phyloP scores from a whole-genome alignment of 2,113 vertebrate genomes.

The Centropristis striata region DNA sequence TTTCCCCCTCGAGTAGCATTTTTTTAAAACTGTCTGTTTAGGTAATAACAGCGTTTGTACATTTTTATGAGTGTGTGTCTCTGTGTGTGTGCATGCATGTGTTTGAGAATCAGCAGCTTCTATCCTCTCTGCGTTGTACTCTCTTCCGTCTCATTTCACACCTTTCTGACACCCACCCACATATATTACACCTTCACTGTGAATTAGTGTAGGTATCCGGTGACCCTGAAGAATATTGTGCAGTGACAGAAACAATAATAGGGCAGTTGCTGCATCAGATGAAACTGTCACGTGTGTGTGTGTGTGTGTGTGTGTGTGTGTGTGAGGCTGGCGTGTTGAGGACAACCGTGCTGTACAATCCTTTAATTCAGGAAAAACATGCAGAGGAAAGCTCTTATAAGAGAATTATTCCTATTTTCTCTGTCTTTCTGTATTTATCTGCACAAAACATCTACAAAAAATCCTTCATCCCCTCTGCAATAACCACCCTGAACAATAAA shows the following conservation, averaged over 20 bases:
- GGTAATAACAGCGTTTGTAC: slow-evolving; percentile 6
- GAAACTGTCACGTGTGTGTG: neutral
- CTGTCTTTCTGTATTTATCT: neutral
- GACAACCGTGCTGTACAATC: neutral
- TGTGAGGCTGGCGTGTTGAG: neutral
- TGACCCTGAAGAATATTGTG: slow-evolving; percentile 30
- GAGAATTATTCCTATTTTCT: neutral
- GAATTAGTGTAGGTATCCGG: slow-evolving; percentile 29
- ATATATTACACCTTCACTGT: slow-evolving; percentile 28
- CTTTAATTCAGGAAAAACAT: neutral
- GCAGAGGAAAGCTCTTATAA: neutral
- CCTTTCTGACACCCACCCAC: slow-evolving; percentile 44
- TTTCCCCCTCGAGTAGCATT: neutral
- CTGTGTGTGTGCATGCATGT: neutral
- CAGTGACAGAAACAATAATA: slow-evolving; percentile 24
- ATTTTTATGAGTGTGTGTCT: slow-evolving; percentile 2
- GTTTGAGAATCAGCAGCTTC: slow-evolving; percentile 1
- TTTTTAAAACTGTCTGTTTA: slow-evolving; percentile 23
- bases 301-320: neutral
- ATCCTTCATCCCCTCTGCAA: too few species aligned
- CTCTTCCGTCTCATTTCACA: slow-evolving; percentile 57
- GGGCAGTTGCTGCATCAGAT: neutral
- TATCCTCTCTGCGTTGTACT: slow-evolving; percentile 1
- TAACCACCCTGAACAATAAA: too few species aligned
- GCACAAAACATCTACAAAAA: too few species aligned